Conservation (phyloP, 2,888 invertebrate genomes). For the Papilio demoleus region DNA sequence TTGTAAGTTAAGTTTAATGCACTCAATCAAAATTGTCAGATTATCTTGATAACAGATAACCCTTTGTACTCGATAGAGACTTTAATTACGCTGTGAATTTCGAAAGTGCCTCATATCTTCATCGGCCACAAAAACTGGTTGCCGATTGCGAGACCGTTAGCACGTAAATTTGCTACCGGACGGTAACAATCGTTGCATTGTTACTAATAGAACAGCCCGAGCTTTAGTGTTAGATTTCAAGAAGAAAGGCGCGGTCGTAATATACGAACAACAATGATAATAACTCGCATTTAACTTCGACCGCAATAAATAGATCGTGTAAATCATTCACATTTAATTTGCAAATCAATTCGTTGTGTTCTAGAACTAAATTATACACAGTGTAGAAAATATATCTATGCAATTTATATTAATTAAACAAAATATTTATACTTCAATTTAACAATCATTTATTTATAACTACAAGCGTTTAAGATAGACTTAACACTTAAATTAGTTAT, state of each 20-base stretch:
- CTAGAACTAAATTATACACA: background rate
- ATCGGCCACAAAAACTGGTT: slow-evolving; percentile 72
- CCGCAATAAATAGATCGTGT: slow-evolving; percentile 34
- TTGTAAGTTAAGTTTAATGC: background rate
- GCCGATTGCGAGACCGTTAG: slow-evolving; percentile 61
- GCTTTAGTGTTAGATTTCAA: slow-evolving; percentile 58
- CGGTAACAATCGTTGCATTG: slow-evolving; percentile 71
- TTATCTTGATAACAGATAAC: slow-evolving; percentile 42
- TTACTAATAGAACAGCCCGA: slow-evolving; percentile 70
- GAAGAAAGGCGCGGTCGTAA: slow-evolving; percentile 47
- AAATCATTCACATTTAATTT: slow-evolving; percentile 34
- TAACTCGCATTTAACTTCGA: slow-evolving; percentile 35
- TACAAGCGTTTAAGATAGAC: no score
- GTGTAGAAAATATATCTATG: no score
- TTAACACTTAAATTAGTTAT: no score
- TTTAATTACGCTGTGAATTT: slow-evolving; percentile 61
- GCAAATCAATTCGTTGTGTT: slow-evolving; percentile 5
- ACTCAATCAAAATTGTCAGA: slow-evolving; percentile 61
- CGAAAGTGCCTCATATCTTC: slow-evolving; percentile 69
- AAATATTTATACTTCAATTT: no score
- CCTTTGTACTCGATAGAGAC: slow-evolving; percentile 47
- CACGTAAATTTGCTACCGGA: slow-evolving; percentile 62
- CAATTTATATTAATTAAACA: no score
- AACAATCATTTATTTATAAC: no score
- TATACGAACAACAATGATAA: slow-evolving; percentile 36